Evolutionary conservation across 2,888 invertebrate species (phyloP).

Genomic region (Anthoptus insignis): DNA sequence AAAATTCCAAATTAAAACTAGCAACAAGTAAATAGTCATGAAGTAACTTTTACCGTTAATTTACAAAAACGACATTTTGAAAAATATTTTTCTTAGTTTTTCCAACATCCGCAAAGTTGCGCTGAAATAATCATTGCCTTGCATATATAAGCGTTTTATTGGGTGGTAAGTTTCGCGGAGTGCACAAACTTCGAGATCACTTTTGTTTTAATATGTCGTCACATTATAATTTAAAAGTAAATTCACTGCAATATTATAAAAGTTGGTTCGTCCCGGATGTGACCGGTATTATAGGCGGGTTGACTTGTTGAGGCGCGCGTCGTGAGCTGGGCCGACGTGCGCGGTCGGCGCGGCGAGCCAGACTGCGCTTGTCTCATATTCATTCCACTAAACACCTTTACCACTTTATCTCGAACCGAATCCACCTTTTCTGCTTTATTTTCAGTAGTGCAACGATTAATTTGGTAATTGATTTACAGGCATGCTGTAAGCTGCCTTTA

Average conservation of each 20-base stretch:
- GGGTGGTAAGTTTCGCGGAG: background rate
- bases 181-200: conserved; percentile 11
- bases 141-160: background rate
- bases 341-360: conserved; percentile 80
- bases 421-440: conserved; percentile 16
- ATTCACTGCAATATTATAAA: conserved; percentile 39
- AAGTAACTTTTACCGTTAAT: background rate
- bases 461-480: conserved; percentile 6
- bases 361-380: conserved; percentile 82
- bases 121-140: background rate
- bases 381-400: conserved; percentile 65
- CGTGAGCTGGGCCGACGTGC: conserved; percentile 82
- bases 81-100: background rate
- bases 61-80: conserved; percentile 8
- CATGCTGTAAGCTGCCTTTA: too few species aligned
- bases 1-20: background rate
- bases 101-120: background rate
- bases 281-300: conserved; percentile 53
- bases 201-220: conserved; percentile 25
- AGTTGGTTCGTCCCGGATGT: conserved; percentile 48
- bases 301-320: conserved; percentile 83
- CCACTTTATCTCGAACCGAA: conserved; percentile 60
- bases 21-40: background rate
- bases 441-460: conserved; percentile 2
- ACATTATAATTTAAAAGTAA: conserved; percentile 20